Percentiles rank a stretch among this genome's conserved stretches.
Conservation (phyloP, 2,888 invertebrate species). For the Athalia cordata region DNA sequence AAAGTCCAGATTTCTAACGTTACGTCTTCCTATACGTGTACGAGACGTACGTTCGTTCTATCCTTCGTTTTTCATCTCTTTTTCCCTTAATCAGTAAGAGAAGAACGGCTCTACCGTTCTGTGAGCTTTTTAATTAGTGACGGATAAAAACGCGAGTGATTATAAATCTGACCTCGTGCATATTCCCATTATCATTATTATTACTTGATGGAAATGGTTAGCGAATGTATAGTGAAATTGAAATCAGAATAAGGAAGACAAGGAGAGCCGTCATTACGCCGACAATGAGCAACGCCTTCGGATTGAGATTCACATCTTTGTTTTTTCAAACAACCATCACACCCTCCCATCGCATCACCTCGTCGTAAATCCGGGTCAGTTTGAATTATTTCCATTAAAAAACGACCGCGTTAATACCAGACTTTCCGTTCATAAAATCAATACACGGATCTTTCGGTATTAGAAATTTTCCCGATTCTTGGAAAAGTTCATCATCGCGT, state of each 20-base stretch:
- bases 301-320: neutral
- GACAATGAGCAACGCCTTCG: conserved; percentile 24
- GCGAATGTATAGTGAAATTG: neutral
- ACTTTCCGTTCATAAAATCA: too few relatives aligned
- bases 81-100: neutral
- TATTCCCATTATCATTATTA: conserved; percentile 29
- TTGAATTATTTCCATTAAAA: too few relatives aligned
- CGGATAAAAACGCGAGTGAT: conserved; percentile 26
- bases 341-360: too few relatives aligned
- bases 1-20: too few relatives aligned
- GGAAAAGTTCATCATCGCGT: too few relatives aligned
- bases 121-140: conserved; percentile 36
- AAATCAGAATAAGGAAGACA: neutral
- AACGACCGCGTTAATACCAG: too few relatives aligned
- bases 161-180: conserved; percentile 41
- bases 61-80: neutral
- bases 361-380: too few relatives aligned
- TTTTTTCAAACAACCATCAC: neutral
- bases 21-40: too few relatives aligned
- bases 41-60: too few relatives aligned
- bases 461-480: too few relatives aligned
- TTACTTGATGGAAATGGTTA: neutral
- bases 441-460: too few relatives aligned
- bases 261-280: conserved; percentile 3
- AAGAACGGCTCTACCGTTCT: neutral